Conservation (phyloP, 2,888 invertebrate species). For the Leptothorax acervorum region DNA sequence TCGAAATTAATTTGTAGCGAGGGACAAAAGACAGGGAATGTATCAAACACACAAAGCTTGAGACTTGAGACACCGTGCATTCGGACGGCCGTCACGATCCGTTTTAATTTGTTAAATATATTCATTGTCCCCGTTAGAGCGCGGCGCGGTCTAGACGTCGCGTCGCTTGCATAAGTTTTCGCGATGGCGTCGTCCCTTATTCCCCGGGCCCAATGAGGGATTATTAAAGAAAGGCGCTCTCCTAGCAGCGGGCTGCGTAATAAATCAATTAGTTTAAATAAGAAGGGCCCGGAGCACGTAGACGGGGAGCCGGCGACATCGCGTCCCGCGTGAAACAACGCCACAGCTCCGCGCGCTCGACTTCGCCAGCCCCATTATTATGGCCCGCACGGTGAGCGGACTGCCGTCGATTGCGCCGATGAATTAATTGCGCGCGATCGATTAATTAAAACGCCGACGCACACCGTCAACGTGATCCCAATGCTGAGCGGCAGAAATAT, state of each 20-base stretch:
- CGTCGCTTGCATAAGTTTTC: conserved; percentile 46
- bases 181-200: conserved; percentile 33
- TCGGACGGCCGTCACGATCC: conserved; percentile 38
- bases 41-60: background rate
- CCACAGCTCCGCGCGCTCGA: background rate
- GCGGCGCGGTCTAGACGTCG: conserved; percentile 8
- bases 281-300: conserved; percentile 32
- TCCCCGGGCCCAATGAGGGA: conserved; percentile 50
- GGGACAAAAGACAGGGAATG: background rate
- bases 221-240: conserved; percentile 60
- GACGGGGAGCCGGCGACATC: conserved; percentile 6
- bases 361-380: conserved; percentile 34
- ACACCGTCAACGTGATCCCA: conserved; percentile 36
- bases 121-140: conserved; percentile 30
- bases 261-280: conserved; percentile 62
- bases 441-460: conserved; percentile 68
- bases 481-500: conserved; percentile 39
- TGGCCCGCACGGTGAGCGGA: conserved; percentile 29
- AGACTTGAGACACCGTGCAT: background rate
- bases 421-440: conserved; percentile 66
- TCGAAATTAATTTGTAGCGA: background rate
- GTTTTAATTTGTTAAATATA: conserved; percentile 51
- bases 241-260: conserved; percentile 39
- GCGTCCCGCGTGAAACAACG: conserved; percentile 28
- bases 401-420: conserved; percentile 62